Base-by-base conservation (phyloP, 2,888 invertebrate genomes). In the Lordiphosa andalusiaca region DNA sequence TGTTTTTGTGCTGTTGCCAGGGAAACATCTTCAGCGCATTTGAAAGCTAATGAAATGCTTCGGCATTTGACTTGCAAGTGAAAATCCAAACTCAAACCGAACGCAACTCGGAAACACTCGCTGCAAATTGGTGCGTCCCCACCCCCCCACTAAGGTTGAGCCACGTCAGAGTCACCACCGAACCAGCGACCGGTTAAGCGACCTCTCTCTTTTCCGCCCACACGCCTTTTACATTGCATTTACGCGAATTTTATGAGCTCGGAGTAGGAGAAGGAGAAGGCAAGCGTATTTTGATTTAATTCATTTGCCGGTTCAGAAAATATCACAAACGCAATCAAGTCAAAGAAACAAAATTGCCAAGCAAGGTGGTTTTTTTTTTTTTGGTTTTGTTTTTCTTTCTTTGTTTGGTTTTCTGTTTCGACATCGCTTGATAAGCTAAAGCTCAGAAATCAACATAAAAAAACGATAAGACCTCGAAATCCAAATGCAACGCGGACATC, bases 61-160 rank as follows among this genome's bases (percentile, higher is more conserved):
- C 35, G 33, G 35, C 38, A 49, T 48, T 48, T 39, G 63, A 47
- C 19, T 51, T 48, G 53, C 38, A 56, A 44, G 54, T 40, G 40
- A 54, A 62, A 62, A 50, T 48, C 40, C 21, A 54, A 53, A 40
- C 25, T 7, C 25, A 30, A 16, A 37, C 13, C 16, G 21, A 25
- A 38, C 25, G 25, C 25, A 21, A 40, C 19, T 21, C 12, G 25
- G 9, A 42, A 42, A 33, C 25, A 59, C 33, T 46, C 49, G 69
- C 56, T 63, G 54, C 49, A 67, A 42, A 53, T 74, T 47, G 38
- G 9, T 41, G 35, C 67, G 67, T 63, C 66, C 46, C 64, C 50
- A 61, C 58, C 73, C 50, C 63, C 58, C 73, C 76, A 67, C 65
- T 53, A 67, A 72, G 70, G 72, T 56, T 69, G 62, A 52, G 44